Evolutionary conservation across 2,888 invertebrate species (phyloP).

Genomic region (Venusia cambrica): DNA sequence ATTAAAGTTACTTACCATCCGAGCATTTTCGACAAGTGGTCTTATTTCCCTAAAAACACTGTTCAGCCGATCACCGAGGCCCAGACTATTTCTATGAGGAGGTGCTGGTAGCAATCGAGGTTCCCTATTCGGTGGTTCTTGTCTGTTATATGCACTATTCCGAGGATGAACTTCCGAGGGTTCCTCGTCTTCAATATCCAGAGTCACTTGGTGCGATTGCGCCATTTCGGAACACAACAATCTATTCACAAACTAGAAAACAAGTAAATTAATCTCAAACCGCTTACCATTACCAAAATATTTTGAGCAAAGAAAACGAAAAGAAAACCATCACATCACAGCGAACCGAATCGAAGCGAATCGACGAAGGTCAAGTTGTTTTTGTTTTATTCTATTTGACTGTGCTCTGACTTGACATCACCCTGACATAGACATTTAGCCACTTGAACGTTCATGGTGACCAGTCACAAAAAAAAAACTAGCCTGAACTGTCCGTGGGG

Average conservation of each 20-base stretch:
- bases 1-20: conserved; percentile 60
- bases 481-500: too few relatives aligned
- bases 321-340: too few relatives aligned
- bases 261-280: conserved; percentile 10
- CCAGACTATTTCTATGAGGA: conserved; percentile 57
- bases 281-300: conserved; percentile 43
- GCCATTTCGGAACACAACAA: conserved; percentile 47
- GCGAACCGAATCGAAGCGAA: too few relatives aligned
- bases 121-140: conserved; percentile 41
- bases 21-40: conserved; percentile 84
- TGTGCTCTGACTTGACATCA: not conserved
- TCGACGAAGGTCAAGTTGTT: too few relatives aligned
- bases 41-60: conserved; percentile 82
- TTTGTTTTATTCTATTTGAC: too few relatives aligned
- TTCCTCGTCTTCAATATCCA: conserved; percentile 66
- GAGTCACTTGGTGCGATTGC: conserved; percentile 64
- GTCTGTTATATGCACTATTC: conserved; percentile 53
- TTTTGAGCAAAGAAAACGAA: conserved; percentile 28
- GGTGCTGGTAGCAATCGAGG: conserved; percentile 45
- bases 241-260: conserved; percentile 10
- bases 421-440: too few relatives aligned
- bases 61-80: conserved; percentile 68
- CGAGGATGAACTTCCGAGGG: conserved; percentile 50
- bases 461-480: too few relatives aligned
- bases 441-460: too few relatives aligned